Conservation (phyloP, 35 echinoderm and acorn worm species). For the Stichopus chloronotus region DNA sequence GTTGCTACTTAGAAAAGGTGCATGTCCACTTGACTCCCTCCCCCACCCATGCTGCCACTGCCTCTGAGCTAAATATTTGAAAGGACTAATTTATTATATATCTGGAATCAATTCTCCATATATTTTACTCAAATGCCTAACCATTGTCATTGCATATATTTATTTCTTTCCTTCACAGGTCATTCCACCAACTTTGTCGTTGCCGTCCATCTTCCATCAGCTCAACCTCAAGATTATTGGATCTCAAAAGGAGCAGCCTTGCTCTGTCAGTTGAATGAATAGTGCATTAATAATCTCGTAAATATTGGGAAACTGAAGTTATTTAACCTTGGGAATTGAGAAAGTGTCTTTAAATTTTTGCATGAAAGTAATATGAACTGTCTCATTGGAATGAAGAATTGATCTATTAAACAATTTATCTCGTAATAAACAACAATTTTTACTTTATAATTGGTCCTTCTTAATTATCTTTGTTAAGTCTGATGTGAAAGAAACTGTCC, state of each 20-base stretch:
- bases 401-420: background rate
- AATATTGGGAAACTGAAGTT: background rate
- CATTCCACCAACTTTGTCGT: conserved; percentile 99
- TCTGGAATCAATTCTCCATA: no score
- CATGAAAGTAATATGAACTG: background rate
- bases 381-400: background rate
- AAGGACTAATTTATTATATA: no score
- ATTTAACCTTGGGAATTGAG: background rate
- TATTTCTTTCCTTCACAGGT: conserved; percentile 65
- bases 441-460: no score
- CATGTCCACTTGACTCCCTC: no score
- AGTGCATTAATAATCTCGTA: conserved; percentile 5
- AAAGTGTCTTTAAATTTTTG: background rate
- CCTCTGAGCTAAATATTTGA: no score
- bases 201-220: conserved; percentile 80
- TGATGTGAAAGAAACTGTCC: no score
- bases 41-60: no score
- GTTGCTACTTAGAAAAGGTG: no score
- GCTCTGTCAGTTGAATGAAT: conserved; percentile 86
- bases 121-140: no score
- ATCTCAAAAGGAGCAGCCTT: conserved; percentile 94
- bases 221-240: conserved; percentile 92
- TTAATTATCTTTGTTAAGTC: no score
- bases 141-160: no score
- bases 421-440: no score